A percentile compares a stretch with the other conserved stretches of the same genome.
Conservation (phyloP, 2,797 vertebrate species). For the Oreochromis grahami region DNA sequence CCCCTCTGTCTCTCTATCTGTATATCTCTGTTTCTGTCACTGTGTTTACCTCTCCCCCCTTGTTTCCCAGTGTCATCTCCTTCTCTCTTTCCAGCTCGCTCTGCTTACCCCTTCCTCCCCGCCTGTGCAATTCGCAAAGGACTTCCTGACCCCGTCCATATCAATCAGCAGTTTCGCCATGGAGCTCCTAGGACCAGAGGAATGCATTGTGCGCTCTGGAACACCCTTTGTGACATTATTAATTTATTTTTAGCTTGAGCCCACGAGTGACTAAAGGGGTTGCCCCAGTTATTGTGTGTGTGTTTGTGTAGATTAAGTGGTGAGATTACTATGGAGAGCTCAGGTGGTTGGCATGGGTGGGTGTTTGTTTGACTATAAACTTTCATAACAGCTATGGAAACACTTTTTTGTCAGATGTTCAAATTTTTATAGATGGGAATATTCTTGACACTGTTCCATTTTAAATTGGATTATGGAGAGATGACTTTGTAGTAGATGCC, state of each 20-base stretch:
- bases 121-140: constrained; percentile 37
- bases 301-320: constrained; percentile 18
- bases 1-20: neutral
- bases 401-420: neutral
- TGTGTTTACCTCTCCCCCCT: neutral
- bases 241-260: constrained; percentile 72
- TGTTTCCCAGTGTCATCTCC: constrained; percentile 14
- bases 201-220: constrained; percentile 75
- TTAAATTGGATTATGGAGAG: neutral
- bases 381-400: neutral
- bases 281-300: constrained; percentile 46
- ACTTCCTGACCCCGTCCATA: constrained; percentile 73
- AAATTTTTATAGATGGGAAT: neutral
- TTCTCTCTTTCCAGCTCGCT: constrained; percentile 17
- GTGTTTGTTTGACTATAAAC: constrained; percentile 16
- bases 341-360: constrained; percentile 27
- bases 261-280: constrained; percentile 45
- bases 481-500: neutral
- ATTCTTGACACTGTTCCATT: neutral
- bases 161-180: constrained; percentile 71
- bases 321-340: constrained; percentile 10
- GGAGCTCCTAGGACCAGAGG: constrained; percentile 57
- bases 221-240: constrained; percentile 75
- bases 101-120: constrained; percentile 3
- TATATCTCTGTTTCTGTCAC: neutral